Percentiles rank a stretch among this genome's conserved stretches.
Conservation (phyloP, 2,888 invertebrate species). For the Tanytarsus gracilentus region DNA sequence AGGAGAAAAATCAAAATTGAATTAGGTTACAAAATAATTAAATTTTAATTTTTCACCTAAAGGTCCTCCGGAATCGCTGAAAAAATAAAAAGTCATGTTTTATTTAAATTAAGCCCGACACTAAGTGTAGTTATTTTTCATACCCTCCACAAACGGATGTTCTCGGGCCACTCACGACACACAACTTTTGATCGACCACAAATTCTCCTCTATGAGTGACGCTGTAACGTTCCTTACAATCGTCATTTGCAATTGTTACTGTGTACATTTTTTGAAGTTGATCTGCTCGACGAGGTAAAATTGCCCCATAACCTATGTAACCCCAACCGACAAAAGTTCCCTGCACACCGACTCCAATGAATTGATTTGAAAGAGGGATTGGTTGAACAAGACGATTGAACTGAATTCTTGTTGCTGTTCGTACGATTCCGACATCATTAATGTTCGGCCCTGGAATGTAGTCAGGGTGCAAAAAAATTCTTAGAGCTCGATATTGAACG, state of each 20-base stretch:
- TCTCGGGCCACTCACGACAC: not conserved
- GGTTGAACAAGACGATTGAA: conserved; percentile 2
- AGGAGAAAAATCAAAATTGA: not conserved
- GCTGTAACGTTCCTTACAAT: not conserved
- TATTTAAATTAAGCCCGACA: not conserved
- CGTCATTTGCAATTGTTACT: conserved; percentile 9
- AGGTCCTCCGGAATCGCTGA: not conserved
- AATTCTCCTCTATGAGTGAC: not conserved
- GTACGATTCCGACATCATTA: conserved; percentile 1
- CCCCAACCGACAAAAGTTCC: conserved; percentile 14
- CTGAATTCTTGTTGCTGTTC: not conserved
- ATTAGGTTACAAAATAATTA: not conserved
- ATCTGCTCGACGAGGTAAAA: not conserved
- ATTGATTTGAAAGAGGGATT: not conserved
- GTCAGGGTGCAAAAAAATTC: conserved; percentile 2
- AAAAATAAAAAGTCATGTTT: not conserved
- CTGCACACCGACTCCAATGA: not conserved
- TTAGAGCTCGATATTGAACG: not conserved
- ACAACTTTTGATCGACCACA: conserved; percentile 10
- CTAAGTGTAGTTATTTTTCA: not conserved
- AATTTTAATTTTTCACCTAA: not conserved
- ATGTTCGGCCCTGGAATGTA: conserved; percentile 6
- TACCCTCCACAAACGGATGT: conserved; percentile 19
- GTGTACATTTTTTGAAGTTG: conserved; percentile 6
- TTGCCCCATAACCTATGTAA: not conserved